Evolutionary conservation across 2,888 invertebrate species (phyloP).

Genomic region (Drosophila emarginata): DNA sequence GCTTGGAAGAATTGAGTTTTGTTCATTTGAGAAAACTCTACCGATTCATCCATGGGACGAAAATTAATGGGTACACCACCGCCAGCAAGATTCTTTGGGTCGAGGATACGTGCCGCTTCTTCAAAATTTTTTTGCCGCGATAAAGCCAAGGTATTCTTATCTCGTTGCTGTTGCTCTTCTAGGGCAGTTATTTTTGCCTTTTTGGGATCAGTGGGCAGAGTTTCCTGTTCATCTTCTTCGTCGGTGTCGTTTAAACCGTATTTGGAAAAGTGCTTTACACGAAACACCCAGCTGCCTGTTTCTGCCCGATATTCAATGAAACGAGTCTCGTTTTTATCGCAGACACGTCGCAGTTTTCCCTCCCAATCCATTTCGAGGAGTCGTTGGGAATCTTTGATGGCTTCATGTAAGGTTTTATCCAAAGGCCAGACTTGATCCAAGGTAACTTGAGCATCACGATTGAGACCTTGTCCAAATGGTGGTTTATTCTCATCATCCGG

Average conservation of each 20-base stretch:
- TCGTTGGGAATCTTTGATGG: slow-evolving; percentile 91
- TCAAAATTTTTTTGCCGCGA: slow-evolving; percentile 70
- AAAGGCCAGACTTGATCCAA: slow-evolving; percentile 96
- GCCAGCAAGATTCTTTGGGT: slow-evolving; percentile 62
- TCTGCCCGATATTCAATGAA: slow-evolving; percentile 97
- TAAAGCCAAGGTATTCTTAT: slow-evolving; percentile 61
- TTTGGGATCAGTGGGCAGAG: slow-evolving; percentile 81
- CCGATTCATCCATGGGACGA: slow-evolving; percentile 74
- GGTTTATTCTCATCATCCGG: slow-evolving; percentile 95
- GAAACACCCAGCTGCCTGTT: slow-evolving; percentile 98
- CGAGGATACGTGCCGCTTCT: slow-evolving; percentile 65
- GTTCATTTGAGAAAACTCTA: slow-evolving; percentile 78
- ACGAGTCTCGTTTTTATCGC: slow-evolving; percentile 92
- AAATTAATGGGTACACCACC: slow-evolving; percentile 52
- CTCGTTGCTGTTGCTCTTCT: slow-evolving; percentile 32
- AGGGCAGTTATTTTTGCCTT: slow-evolving; percentile 76
- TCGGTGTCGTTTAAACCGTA: slow-evolving; percentile 95
- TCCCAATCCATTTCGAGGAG: slow-evolving; percentile 92
- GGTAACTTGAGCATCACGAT: slow-evolving; percentile 94
- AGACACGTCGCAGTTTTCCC: slow-evolving; percentile 91
- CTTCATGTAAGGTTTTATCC: slow-evolving; percentile 90
- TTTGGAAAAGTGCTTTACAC: slow-evolving; percentile 96
- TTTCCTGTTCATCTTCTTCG: slow-evolving; percentile 94
- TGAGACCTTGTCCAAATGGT: slow-evolving; percentile 92
- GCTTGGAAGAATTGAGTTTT: slow-evolving; percentile 79